Evolutionary conservation across 2,888 invertebrate species (phyloP), one percentile per base, ranked within the genome.

Genomic region (Tipula lateralis): DNA sequence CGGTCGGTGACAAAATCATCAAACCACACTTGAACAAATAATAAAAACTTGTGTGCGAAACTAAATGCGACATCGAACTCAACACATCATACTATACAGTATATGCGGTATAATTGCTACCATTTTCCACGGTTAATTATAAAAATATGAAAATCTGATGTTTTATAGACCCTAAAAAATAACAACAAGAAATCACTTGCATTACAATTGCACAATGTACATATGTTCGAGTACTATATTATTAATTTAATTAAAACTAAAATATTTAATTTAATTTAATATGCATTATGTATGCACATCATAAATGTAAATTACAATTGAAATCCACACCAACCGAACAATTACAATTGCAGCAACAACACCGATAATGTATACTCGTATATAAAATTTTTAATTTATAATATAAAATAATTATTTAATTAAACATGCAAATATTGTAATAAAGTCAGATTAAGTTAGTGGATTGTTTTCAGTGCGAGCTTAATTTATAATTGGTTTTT

Each of bases 221-320:
- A 66, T 66, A 50, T 50, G 7, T 13, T 39, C 39, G 7, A 16
- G 19, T 19, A 66, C 66, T 24, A 19, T 66, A 24, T 66, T 66
- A 66, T 66, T 66, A 66, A 66, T 66, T 66, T 66, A 66, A 66
- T 66, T 66, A 66, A 66, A 66, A 66, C 66, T n/a, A 66, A 66
- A 66, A 66, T 66, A 66, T 66, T 66, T 66, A 66, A 66, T 50
- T 50, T 19, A 66, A 66, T 66, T 66, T 24, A 66, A 66, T 24
- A 66, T 66, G 66, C 66, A 66, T 66, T 66, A 24, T 66, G 66
- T 50, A 24, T 66, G 24, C 24, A 66, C 24, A 66, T 66, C 24
- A 66, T 0, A 44, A n/a, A 44, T 39, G 39, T 44, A 16, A 44
- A 66, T 1, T 66, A 66, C 24, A 66, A 66, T 66, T 66, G 66